Evolutionary conservation across 2,888 invertebrate species (phyloP), one percentile per base, ranked within the genome.

Genomic region (Odontocerum albicorne): DNA sequence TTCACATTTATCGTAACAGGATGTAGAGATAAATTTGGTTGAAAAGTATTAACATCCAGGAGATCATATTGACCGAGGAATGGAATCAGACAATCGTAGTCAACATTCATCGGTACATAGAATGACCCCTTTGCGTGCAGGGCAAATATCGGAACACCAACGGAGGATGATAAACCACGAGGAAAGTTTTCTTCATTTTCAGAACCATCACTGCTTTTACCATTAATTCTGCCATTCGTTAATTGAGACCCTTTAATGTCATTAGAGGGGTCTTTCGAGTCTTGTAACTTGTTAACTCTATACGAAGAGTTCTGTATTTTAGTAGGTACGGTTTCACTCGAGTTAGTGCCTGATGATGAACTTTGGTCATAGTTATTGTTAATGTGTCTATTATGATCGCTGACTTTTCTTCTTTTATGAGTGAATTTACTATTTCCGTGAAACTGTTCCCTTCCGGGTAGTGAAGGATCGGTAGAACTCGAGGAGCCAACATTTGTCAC

Each of bases 1-100:
- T 90, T 89, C n/a, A 93, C 93, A 68, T 90, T 90, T 57, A 94
- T 93, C 54, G 91, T 92, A 63, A 94, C 90, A 2, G 93, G 92
- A 73, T 93, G 93, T 22, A 93, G 72, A 2, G 87, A 81, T 15
- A 83, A 80, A 27, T 81, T 75, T 0, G 82, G 77, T 16, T 79
- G 78, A 62, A 76, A 74, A 17, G 77, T 73, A 17, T 74, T 73
- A 59, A 77, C 75, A 64, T 82, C 82, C 53, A 84, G 68, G 60
- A 80, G 71, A 71, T 83, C 80, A 65, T 74, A 75, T 3, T 82
- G 76, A 42, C 84, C 84, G 17, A 90, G 73, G 66, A 85, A 86
- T 1, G 90, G 87, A 66, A 86, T 71, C 46, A 93, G 70, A 31
- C 87, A 77, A 44, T 86, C 80, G 65, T 87, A 85, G 64, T 92